phyloP scores from a whole-genome alignment of 1,140 invertebrate genomes.

The Bombus difficillimus region DNA sequence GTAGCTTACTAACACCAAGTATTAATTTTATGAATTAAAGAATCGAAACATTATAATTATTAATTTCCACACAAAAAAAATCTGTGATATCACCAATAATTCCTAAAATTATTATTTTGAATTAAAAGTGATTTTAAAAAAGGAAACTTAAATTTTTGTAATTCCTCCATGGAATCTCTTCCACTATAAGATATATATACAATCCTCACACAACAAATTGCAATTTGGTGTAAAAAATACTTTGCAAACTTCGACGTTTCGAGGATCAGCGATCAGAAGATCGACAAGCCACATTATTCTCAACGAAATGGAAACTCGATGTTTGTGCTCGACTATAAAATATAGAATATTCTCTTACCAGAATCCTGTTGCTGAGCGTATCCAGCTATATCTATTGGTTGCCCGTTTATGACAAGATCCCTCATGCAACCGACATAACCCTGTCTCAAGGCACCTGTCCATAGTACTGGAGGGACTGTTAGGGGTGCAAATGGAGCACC shows the following conservation, averaged over 20 bases:
- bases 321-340: background rate
- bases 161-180: background rate
- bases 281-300: background rate
- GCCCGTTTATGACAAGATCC: slow-evolving; percentile 96
- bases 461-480: slow-evolving; percentile 92
- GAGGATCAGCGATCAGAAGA: background rate
- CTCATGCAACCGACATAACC: slow-evolving; percentile 98
- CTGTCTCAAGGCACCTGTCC: slow-evolving; percentile 93
- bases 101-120: background rate
- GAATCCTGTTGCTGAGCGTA: slow-evolving; percentile 95
- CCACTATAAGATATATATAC: background rate
- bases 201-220: background rate
- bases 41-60: too few relatives aligned
- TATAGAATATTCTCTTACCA: slow-evolving; percentile 83
- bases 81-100: background rate
- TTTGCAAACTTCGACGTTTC: background rate
- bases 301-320: background rate
- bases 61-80: background rate
- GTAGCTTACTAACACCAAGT: too few relatives aligned
- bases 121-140: background rate
- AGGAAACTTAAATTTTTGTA: too few relatives aligned
- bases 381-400: slow-evolving; percentile 94
- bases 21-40: too few relatives aligned
- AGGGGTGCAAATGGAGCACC: slow-evolving; percentile 89
- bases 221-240: too few relatives aligned